Percentiles rank a stretch among this genome's conserved stretches.
These are phyloP conservation scores for Orbicella faveolata DNA, from an alignment of 64 coral and sea anemone genomes.

Conservation along the genomic window DNA sequence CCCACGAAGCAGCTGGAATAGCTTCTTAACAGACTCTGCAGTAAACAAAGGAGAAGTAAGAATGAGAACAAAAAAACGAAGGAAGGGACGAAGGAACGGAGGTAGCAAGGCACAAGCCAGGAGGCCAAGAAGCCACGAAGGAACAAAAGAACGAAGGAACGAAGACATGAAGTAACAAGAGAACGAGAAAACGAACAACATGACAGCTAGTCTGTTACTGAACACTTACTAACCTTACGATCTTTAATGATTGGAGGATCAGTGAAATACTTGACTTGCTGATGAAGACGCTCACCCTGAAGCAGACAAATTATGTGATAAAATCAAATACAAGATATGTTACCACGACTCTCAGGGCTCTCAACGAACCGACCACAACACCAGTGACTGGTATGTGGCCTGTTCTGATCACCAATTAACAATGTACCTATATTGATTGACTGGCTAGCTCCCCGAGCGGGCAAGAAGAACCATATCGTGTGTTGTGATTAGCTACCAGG, in stretches of 20 bases:
- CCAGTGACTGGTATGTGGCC: no score
- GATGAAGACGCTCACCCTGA: constrained; percentile 78
- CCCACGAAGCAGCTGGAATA: constrained; percentile 87
- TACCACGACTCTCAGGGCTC: background rate
- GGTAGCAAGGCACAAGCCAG: no score
- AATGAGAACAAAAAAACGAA: background rate
- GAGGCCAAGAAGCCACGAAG: no score
- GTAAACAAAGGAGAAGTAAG: background rate
- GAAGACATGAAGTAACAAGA: no score
- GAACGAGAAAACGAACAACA: no score
- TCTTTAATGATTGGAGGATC: constrained; percentile 95
- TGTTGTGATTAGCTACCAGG: no score
- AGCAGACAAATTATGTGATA: background rate
- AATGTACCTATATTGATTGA: no score
- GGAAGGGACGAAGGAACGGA: no score
- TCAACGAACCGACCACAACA: background rate
- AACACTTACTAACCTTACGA: constrained; percentile 67
- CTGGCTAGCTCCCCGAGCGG: no score
- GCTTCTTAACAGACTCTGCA: constrained; percentile 78
- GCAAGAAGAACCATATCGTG: no score
- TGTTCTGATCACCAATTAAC: no score
- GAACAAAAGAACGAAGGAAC: background rate
- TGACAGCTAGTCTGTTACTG: no score
- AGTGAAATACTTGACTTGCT: constrained; percentile 70
- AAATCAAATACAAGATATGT: background rate